These are phyloP conservation scores for Pyrrhia umbra DNA, from an alignment of 2,888 invertebrate genomes.

Conservation along the genomic window DNA sequence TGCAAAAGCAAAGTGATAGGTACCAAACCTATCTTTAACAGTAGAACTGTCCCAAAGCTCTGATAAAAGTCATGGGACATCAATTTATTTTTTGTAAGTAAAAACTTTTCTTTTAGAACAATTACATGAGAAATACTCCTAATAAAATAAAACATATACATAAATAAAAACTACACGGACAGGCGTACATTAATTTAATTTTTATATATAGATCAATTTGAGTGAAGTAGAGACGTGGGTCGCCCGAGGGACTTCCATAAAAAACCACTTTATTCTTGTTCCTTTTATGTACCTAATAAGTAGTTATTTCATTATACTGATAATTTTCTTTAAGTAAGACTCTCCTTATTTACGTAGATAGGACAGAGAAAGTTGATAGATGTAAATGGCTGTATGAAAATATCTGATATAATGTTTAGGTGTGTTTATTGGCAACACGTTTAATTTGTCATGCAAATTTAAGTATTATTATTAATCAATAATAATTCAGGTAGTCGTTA, in stretches of 20 bases:
- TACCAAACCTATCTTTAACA: too few species aligned
- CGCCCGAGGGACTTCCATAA: conserved; percentile 70
- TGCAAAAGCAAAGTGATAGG: too few species aligned
- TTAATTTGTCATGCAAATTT: too few species aligned
- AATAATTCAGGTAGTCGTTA: too few species aligned
- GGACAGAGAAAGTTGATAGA: background rate
- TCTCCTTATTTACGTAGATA: conserved; percentile 14
- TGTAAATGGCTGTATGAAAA: background rate
- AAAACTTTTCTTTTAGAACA: too few species aligned
- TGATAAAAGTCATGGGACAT: too few species aligned
- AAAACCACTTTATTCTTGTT: conserved; percentile 71
- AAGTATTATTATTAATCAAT: too few species aligned
- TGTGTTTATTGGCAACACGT: too few species aligned
- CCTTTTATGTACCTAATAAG: conserved; percentile 65
- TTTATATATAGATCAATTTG: conserved; percentile 60
- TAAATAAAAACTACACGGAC: conserved; percentile 45
- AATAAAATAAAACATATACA: conserved; percentile 25
- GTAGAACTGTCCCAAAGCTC: too few species aligned
- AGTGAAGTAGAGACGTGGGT: conserved; percentile 46
- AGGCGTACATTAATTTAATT: conserved; percentile 45
- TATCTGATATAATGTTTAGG: too few species aligned
- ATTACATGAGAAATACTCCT: too few species aligned
- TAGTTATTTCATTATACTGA: conserved; percentile 65
- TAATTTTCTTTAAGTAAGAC: conserved; percentile 51
- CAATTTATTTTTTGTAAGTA: too few species aligned